Conservation (phyloP, 2,113 vertebrate species). For the Psittacus erithacus region DNA sequence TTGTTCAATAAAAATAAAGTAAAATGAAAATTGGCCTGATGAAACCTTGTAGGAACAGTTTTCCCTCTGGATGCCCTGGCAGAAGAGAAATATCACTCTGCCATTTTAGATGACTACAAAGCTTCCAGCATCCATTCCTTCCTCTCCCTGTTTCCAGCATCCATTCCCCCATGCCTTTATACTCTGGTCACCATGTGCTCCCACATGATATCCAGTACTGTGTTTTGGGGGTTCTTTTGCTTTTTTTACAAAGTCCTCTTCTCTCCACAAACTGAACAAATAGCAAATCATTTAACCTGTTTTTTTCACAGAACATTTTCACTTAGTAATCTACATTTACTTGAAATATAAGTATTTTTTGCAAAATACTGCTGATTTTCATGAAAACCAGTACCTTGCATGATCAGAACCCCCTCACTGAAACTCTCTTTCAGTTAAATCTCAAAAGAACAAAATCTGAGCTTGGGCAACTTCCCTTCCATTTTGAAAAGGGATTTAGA, state of each 20-base stretch:
- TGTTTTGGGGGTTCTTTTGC: not conserved
- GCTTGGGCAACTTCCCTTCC: not conserved
- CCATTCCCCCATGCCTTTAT: not conserved
- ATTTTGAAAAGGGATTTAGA: slow-evolving; percentile 21
- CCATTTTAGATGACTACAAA: not conserved
- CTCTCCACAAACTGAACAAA: not conserved
- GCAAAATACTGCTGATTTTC: slow-evolving; percentile 23
- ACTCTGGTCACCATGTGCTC: not conserved
- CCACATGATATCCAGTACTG: not conserved
- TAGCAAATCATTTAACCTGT: not conserved
- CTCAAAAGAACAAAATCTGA: slow-evolving; percentile 24
- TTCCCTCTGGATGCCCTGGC: not conserved
- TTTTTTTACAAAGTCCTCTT: not conserved
- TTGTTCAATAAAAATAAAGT: slow-evolving; percentile 25
- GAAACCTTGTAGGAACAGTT: not conserved
- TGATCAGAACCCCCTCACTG: not conserved
- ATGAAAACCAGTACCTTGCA: not conserved
- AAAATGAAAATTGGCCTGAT: not conserved
- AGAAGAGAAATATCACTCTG: not conserved
- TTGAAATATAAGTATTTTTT: slow-evolving; percentile 28
- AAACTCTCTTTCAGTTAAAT: not conserved
- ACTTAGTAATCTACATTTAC: not conserved
- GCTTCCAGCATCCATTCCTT: not conserved
- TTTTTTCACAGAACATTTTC: not conserved
- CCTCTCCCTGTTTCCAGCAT: not conserved